Base-by-base conservation (phyloP, 1,140 invertebrate species). In the Helicoverpa zea region DNA sequence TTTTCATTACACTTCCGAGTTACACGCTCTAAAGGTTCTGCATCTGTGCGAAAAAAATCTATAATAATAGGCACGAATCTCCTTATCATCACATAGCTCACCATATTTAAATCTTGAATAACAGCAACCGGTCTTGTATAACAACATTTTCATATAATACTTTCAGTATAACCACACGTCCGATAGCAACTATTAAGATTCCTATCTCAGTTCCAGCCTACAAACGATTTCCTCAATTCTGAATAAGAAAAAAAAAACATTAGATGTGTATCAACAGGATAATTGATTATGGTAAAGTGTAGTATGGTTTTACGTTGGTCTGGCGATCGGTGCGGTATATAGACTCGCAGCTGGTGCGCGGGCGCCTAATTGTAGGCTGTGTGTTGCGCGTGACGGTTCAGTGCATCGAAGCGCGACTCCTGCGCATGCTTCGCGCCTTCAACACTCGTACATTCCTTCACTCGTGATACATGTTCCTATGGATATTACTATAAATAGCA, bases 311-410 rank as follows among this genome's bases (percentile, higher is more conserved):
- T 51, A 73, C 68, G 76, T 73, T 61, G 51, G 54, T 18, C 51
- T 70, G 73, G 79, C 64, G 80, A 54, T 43, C 47, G 72, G 63
- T 29, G 63, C 35, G 61, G 66, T 91, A 92, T 92, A 92, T 90
- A 92, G 89, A 86, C 83, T 81, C 75, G 80, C 61, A 81, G 79
- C 12, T 58, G 18, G 13, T 81, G 86, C 89, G 91, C 87, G 90
- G 74, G 74, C 89, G 89, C 83, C 82, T 88, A 85, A 87, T 90
- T 87, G 84, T 78, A 84, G 80, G 80, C 75, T 83, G 83, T 81
- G 61, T 59, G 73, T 83, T 61, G 77, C 79, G 83, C 87, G 85
- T 82, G 82, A 81, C 80, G 72, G 63, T 75, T 83, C 47, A 66
- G 70, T 75, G 78, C 49, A 59, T 58, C 80, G 70, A 56, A 35